These are phyloP conservation scores for Liodrosophila aerea DNA, from an alignment of 2,888 invertebrate species.

Conservation along the genomic window DNA sequence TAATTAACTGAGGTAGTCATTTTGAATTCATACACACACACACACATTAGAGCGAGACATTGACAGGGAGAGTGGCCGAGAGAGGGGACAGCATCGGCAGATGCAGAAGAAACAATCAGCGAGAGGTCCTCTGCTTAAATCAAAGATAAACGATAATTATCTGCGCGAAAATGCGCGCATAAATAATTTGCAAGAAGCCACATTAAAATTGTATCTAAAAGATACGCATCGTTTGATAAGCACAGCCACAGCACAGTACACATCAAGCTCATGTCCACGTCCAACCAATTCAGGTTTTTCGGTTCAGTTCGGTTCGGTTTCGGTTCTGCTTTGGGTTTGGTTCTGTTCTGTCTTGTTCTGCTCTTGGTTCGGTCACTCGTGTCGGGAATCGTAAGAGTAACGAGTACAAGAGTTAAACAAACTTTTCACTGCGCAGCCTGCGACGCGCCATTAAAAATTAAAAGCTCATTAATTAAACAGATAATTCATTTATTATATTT, in stretches of 20 bases:
- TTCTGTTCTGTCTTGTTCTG: slow-evolving; percentile 9
- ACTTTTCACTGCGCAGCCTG: slow-evolving; percentile 51
- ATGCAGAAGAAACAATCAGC: slow-evolving; percentile 41
- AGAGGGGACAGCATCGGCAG: slow-evolving; percentile 25
- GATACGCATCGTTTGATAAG: slow-evolving; percentile 72
- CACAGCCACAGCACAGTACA: slow-evolving; percentile 5
- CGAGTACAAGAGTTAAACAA: slow-evolving; percentile 53
- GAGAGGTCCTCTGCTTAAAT: slow-evolving; percentile 76
- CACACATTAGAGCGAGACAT: neutral
- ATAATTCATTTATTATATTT: slow-evolving; percentile 81
- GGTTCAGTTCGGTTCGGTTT: neutral
- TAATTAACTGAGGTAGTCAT: slow-evolving; percentile 81
- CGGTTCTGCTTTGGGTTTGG: neutral
- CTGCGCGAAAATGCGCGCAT: slow-evolving; percentile 79
- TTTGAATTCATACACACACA: slow-evolving; percentile 65
- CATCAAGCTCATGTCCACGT: slow-evolving; percentile 27
- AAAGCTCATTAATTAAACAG: slow-evolving; percentile 81
- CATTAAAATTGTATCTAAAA: slow-evolving; percentile 79
- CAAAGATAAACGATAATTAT: slow-evolving; percentile 82
- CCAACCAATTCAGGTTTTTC: slow-evolving; percentile 18
- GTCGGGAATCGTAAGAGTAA: slow-evolving; percentile 29
- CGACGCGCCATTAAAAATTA: slow-evolving; percentile 79
- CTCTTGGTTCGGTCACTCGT: slow-evolving; percentile 8
- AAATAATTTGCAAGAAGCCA: slow-evolving; percentile 79
- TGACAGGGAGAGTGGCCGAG: slow-evolving; percentile 26